Percentiles rank a stretch among this genome's conserved stretches.
Conservation (phyloP, 2,113 vertebrate species). For the Rhabdornis inornatus region DNA sequence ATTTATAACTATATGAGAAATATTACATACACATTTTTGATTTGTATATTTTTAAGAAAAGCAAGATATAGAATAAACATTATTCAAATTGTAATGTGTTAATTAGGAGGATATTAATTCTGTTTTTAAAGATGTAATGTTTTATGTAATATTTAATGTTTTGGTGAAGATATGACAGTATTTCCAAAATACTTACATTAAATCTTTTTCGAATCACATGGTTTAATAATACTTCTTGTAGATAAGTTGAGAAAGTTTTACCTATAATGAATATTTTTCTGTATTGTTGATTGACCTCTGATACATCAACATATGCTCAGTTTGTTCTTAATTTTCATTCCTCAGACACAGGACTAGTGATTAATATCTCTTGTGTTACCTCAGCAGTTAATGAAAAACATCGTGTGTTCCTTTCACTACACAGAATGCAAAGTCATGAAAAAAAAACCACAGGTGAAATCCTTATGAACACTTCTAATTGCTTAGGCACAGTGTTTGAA, state of each 20-base stretch:
- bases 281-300: conserved; percentile 59
- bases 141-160: neutral
- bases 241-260: conserved; percentile 25
- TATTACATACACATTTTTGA: neutral
- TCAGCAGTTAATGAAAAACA: conserved; percentile 60
- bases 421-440: conserved; percentile 49
- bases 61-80: neutral
- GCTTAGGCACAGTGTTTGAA: conserved; percentile 69
- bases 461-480: conserved; percentile 71
- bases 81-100: conserved; percentile 16
- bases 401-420: conserved; percentile 42
- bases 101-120: conserved; percentile 52
- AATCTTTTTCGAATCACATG: conserved; percentile 7
- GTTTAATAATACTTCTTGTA: conserved; percentile 30
- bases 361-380: conserved; percentile 63
- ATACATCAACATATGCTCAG: conserved; percentile 17
- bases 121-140: conserved; percentile 26
- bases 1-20: conserved; percentile 31
- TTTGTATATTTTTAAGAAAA: conserved; percentile 26
- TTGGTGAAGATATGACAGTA: conserved; percentile 4
- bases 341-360: conserved; percentile 6
- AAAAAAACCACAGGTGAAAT: conserved; percentile 59
- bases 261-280: conserved; percentile 43
- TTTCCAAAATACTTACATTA: conserved; percentile 46
- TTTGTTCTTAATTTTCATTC: conserved; percentile 43